Conservation (phyloP, 2,888 invertebrate genomes). For the Yponomeuta cagnagella region DNA sequence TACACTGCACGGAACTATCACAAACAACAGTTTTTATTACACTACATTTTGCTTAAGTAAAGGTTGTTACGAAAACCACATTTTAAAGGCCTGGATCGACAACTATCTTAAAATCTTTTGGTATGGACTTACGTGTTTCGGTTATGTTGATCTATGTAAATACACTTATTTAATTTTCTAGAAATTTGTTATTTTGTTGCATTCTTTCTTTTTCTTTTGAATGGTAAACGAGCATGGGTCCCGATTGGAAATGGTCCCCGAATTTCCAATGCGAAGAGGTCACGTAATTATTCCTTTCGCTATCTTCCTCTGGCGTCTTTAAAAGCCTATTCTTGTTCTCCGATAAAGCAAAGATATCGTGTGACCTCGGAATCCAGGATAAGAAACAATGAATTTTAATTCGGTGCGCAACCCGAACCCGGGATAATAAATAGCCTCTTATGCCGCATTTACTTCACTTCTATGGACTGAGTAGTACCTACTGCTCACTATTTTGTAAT, state of each 20-base stretch:
- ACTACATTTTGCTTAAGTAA: too few relatives aligned
- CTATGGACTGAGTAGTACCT: not conserved
- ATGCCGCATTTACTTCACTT: not conserved
- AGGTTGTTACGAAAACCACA: too few relatives aligned
- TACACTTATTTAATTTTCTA: too few relatives aligned
- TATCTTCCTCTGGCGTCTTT: constrained; percentile 48
- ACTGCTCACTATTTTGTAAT: too few relatives aligned
- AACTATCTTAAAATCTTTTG: too few relatives aligned
- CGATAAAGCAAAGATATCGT: constrained; percentile 66
- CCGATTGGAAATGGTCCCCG: not conserved
- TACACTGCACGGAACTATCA: too few relatives aligned
- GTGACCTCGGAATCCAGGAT: constrained; percentile 67
- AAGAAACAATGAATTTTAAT: constrained; percentile 75
- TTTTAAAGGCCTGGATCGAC: too few relatives aligned
- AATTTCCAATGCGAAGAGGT: constrained; percentile 52
- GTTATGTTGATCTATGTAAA: too few relatives aligned
- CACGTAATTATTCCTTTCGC: constrained; percentile 53
- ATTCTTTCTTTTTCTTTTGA: not conserved
- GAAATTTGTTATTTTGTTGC: too few relatives aligned
- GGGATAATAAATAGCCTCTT: constrained; percentile 6
- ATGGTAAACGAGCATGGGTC: not conserved
- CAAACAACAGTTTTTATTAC: too few relatives aligned
- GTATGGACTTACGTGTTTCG: too few relatives aligned
- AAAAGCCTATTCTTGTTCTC: constrained; percentile 71
- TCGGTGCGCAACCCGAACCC: constrained; percentile 38